Percentiles rank a stretch among this genome's conserved stretches.
These are phyloP conservation scores for Noctilio leporinus DNA, from an alignment of 2,113 vertebrate species.

Conservation along the genomic window DNA sequence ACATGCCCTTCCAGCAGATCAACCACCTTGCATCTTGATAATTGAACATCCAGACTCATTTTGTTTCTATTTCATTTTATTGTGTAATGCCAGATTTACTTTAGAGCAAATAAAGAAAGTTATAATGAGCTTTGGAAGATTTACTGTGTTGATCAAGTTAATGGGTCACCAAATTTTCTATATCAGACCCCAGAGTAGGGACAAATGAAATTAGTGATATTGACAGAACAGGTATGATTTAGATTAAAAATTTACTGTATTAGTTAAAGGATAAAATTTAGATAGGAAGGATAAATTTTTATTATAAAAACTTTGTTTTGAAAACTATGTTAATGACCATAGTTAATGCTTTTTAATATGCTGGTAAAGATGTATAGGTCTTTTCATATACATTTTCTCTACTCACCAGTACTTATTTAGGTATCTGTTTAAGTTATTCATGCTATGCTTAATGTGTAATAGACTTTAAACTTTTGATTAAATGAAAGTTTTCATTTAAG, in stretches of 20 bases:
- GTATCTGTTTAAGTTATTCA: neutral
- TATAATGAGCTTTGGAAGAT: neutral
- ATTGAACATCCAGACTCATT: constrained; percentile 14
- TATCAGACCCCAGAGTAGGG: neutral
- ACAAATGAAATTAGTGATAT: neutral
- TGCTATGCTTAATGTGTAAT: neutral
- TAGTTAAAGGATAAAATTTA: neutral
- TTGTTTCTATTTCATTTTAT: constrained; percentile 8
- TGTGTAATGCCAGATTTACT: neutral
- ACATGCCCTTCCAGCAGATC: neutral
- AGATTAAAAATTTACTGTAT: neutral
- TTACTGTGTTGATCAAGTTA: neutral
- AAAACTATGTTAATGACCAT: neutral
- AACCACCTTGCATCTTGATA: neutral
- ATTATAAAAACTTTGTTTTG: neutral
- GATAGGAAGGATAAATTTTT: neutral
- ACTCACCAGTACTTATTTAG: neutral
- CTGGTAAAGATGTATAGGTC: neutral
- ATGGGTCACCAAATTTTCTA: neutral
- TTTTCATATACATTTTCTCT: neutral
- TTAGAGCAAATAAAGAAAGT: neutral
- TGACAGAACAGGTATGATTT: neutral
- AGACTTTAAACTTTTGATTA: neutral
- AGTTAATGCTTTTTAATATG: neutral
- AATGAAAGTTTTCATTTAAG: neutral